These are phyloP conservation scores for Sepioteuthis lessoniana DNA, from an alignment of 2,888 invertebrate genomes.

Conservation along the genomic window DNA sequence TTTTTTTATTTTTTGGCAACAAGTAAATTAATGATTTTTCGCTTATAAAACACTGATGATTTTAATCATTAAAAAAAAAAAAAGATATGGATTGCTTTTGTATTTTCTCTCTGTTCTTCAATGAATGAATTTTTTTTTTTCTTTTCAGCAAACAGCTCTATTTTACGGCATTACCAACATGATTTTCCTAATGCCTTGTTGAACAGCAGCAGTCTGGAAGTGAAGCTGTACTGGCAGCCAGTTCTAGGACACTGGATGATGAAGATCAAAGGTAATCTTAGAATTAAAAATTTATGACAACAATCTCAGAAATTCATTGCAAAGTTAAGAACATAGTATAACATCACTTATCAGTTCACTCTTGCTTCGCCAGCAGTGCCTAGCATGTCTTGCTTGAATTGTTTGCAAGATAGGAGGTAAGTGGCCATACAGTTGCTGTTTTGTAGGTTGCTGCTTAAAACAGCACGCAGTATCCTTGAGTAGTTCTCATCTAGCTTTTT, in stretches of 20 bases:
- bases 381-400: too few relatives aligned
- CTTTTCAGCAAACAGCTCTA: conserved; percentile 68
- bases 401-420: too few relatives aligned
- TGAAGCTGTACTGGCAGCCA: conserved; percentile 60
- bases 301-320: neutral
- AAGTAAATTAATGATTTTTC: neutral
- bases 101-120: neutral
- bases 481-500: too few relatives aligned
- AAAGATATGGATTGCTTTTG: neutral
- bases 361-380: too few relatives aligned
- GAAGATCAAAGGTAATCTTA: conserved; percentile 60
- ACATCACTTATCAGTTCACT: too few relatives aligned
- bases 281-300: neutral
- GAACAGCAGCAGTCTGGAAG: conserved; percentile 56
- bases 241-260: conserved; percentile 60
- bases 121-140: neutral
- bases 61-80: neutral
- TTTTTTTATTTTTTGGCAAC: neutral
- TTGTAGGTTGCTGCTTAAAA: too few relatives aligned
- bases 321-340: too few relatives aligned
- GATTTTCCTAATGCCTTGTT: conserved; percentile 56
- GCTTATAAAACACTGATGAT: neutral
- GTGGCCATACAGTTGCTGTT: too few relatives aligned
- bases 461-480: too few relatives aligned
- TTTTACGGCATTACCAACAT: conserved; percentile 65